Conservation (phyloP, 2,888 invertebrate species). For the Hypselothyrea guttata region DNA sequence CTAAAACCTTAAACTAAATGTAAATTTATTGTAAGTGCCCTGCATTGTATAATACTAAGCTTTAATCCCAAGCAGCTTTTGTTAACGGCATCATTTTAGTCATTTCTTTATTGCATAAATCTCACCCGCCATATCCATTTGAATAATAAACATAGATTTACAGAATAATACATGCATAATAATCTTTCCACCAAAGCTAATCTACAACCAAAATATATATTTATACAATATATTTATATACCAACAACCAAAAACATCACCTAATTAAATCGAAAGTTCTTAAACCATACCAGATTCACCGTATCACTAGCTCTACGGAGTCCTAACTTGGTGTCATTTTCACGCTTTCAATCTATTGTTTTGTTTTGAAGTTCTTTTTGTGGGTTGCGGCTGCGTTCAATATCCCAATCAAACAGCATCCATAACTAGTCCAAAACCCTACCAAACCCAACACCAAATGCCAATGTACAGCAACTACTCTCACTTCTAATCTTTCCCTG, state of each 20-base stretch:
- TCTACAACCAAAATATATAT: conserved; percentile 60
- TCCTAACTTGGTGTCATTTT: conserved; percentile 77
- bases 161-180: conserved; percentile 53
- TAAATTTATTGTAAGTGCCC: no score
- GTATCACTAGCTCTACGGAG: conserved; percentile 76
- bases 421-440: conserved; percentile 39
- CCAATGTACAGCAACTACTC: conserved; percentile 50
- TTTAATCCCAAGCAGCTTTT: not conserved
- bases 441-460: conserved; percentile 46
- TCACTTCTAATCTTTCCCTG: conserved; percentile 1
- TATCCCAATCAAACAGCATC: conserved; percentile 33
- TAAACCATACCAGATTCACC: conserved; percentile 63
- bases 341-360: conserved; percentile 56
- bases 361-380: conserved; percentile 53
- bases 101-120: conserved; percentile 29
- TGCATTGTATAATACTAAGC: no score
- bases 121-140: conserved; percentile 34
- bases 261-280: conserved; percentile 35
- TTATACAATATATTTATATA: conserved; percentile 46
- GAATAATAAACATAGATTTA: conserved; percentile 16
- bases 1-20: no score
- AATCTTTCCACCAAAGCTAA: conserved; percentile 70
- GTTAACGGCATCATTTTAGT: conserved; percentile 26
- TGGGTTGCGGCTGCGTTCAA: conserved; percentile 66
- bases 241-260: conserved; percentile 60